phyloP scores from a whole-genome alignment of 2,113 vertebrate species.

The Cavia aperea region DNA sequence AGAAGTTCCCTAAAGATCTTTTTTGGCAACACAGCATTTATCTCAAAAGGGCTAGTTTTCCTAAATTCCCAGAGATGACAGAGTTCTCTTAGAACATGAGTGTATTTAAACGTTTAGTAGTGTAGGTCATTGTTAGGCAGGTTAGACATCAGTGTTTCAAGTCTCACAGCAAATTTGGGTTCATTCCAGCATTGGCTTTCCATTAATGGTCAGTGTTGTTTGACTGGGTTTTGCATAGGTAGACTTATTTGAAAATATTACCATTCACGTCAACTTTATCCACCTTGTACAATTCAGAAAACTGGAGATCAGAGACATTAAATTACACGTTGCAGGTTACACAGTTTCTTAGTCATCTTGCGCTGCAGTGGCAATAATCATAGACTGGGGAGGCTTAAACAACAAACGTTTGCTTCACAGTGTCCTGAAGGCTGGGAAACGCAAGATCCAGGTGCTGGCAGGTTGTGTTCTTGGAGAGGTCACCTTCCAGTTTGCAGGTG shows the following conservation, averaged over 20 bases:
- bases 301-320: not conserved
- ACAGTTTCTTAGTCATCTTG: not conserved
- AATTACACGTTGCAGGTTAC: not conserved
- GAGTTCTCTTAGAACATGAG: slow-evolving; percentile 6
- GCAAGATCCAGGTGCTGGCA: not conserved
- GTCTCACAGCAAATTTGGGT: not conserved
- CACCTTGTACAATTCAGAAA: not conserved
- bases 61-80: slow-evolving; percentile 25
- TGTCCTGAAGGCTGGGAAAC: not conserved
- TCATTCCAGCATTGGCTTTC: not conserved
- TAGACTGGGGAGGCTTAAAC: not conserved
- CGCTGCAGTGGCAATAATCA: not conserved
- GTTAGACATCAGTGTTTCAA: not conserved
- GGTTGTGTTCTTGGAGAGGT: not conserved
- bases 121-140: not conserved
- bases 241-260: not conserved
- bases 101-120: slow-evolving; percentile 13
- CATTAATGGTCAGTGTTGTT: not conserved
- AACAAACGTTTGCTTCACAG: not conserved
- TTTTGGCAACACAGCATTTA: not conserved
- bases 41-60: slow-evolving; percentile 3
- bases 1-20: not conserved
- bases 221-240: not conserved
- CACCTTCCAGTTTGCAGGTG: not conserved
- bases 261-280: not conserved